Base-by-base conservation (phyloP, 1,140 invertebrate genomes). In the Dendrolimus punctatus region DNA sequence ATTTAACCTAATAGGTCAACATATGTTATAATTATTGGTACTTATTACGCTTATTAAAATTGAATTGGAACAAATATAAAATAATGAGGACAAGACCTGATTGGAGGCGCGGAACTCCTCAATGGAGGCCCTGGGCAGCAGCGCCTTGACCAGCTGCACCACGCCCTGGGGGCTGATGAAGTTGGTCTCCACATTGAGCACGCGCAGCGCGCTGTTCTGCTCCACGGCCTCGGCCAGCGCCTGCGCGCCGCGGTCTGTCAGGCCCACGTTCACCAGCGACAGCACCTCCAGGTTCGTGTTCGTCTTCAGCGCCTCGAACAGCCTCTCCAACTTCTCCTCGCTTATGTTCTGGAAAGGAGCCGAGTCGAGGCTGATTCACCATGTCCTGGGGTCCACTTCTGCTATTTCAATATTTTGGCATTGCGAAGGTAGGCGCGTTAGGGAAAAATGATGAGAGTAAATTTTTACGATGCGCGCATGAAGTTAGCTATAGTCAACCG, bases 141-240 rank as follows among this genome's bases (percentile, higher is more conserved):
- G 90, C 45, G 95, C 91, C 85, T 93, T 93, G 45, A 99, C 91
- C 46, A 99, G 89, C 79, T 92, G 92, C 53, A 97, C 92, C 72
- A 99, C 92, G 49, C 93, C 91, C 73, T 89, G 89, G 71, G 93
- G 95, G 87, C 92, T 95, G 77, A 99, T 93, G 84, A 96, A 97
- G 90, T 99, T 99, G 50, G 97, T 98, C 91, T 99, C 97, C 62
- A 99, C 93, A 85, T 98, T 99, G 71, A 99, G 89, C 68, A 95
- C 94, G 81, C 94, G 92, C 61, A 99, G 88, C 50, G 94, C 93
- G 74, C 92, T 93, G 89, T 98, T 99, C 62, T 92, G 92, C 77
- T 94, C 91, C 52, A 99, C 88, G 40, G 95, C 94, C 73, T 95
- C 94, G 53, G 94, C 93, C 70, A 99, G 87, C 80, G 92, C 90